phyloP scores from a whole-genome alignment of 1,140 invertebrate species.

The Drosophila ohnishii region DNA sequence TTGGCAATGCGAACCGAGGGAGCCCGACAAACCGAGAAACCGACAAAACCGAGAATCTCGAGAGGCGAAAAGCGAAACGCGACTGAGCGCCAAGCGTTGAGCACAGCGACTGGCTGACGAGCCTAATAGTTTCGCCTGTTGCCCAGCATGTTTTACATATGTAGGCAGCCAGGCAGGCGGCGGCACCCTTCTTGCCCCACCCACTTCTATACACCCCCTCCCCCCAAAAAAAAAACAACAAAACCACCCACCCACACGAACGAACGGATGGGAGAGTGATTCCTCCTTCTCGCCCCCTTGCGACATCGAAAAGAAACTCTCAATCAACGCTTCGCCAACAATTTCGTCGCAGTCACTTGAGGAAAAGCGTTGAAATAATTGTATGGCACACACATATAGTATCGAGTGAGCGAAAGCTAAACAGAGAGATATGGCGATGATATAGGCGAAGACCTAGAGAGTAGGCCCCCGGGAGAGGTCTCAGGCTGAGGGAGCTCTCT shows the following conservation, averaged over 20 bases:
- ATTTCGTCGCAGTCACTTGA: slow-evolving; percentile 73
- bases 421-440: slow-evolving; percentile 21
- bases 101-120: slow-evolving; percentile 29
- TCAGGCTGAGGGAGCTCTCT: not conserved
- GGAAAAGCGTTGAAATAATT: slow-evolving; percentile 63
- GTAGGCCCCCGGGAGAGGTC: slow-evolving; percentile 1
- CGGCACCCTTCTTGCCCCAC: slow-evolving; percentile 5
- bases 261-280: slow-evolving; percentile 1
- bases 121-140: slow-evolving; percentile 62
- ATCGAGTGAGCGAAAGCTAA: slow-evolving; percentile 26
- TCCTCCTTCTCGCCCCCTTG: slow-evolving; percentile 5
- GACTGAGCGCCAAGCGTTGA: slow-evolving; percentile 42
- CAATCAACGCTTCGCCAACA: slow-evolving; percentile 73
- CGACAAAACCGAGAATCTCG: slow-evolving; percentile 4
- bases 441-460: slow-evolving; percentile 3
- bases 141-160: slow-evolving; percentile 60
- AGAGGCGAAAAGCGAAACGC: slow-evolving; percentile 19
- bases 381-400: slow-evolving; percentile 17
- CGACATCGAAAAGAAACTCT: slow-evolving; percentile 74
- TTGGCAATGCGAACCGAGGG: slow-evolving; percentile 30
- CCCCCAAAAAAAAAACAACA: not conserved
- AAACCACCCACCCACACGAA: slow-evolving; percentile 30
- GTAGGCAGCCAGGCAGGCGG: slow-evolving; percentile 27
- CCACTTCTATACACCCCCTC: not conserved
- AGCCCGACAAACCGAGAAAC: slow-evolving; percentile 34